Evolutionary conservation across 2,113 vertebrate genomes (phyloP), one percentile per base, ranked within the genome.

Genomic region (Beaufortia kweichowensis): DNA sequence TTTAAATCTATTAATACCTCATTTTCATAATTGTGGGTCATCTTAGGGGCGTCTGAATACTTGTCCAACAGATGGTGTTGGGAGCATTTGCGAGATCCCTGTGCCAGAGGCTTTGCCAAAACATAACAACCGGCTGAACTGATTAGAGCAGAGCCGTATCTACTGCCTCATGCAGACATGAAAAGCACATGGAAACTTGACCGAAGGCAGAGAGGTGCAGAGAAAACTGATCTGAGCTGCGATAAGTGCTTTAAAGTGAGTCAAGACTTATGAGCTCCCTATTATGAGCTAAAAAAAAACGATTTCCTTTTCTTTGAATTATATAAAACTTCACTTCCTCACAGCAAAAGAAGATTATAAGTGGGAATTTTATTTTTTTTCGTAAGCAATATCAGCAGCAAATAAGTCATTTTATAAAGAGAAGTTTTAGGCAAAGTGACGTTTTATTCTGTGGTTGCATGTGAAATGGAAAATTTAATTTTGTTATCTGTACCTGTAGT

Each of bases 1-100:
- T 92, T 91, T 89, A 66, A 85, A 87, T 82, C 87, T 89, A 90
- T 92, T 90, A 91, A 92, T 91, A 87, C 86, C 89, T 90, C 67
- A 89, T 90, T 90, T 90, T 89, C 81, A 90, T 89, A 91, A 90
- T 88, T 88, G 86, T 85, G 79, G 84, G 88, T 91, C 88, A 91
- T 90, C 86, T 85, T 81, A 74, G 69, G 88, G 90, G 87, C 88
- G 86, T 89, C 85, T 87, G 86, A 84, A 88, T 86, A 87, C 89
- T 88, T 86, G 80, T 70, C 70, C 81, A 83, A 83, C 88, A 90
- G 90, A 87, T 92, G 89, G 85, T 82, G 67, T 76, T 77, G 59
- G 76, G 68, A 87, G 85, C 84, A 79, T 80, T 69, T 63, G 50
- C 75, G 67, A 82, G 78, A 84, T 75, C 66, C 87, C 77, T 73